These are phyloP conservation scores for Taurulus bubalis DNA, from an alignment of 2,113 vertebrate genomes.

Conservation along the genomic window DNA sequence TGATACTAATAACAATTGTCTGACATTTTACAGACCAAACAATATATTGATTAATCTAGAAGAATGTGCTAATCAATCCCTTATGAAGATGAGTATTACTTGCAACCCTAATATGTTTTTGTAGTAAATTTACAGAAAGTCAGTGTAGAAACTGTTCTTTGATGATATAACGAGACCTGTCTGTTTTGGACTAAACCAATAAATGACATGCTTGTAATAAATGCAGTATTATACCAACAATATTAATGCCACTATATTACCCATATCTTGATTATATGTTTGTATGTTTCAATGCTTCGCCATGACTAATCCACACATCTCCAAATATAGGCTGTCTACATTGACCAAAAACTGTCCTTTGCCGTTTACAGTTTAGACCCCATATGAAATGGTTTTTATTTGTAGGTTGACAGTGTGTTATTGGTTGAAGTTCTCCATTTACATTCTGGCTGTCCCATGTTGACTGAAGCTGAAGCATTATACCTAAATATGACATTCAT, in stretches of 20 bases:
- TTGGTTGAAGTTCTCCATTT: slow-evolving; percentile 6
- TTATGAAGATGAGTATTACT: not conserved
- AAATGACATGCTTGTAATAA: not conserved
- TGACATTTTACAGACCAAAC: not conserved
- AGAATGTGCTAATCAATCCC: not conserved
- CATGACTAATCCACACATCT: not conserved
- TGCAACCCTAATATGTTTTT: not conserved
- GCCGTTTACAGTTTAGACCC: not conserved
- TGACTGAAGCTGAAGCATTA: not conserved
- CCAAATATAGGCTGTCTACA: not conserved
- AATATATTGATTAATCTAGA: not conserved
- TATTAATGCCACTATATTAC: not conserved
- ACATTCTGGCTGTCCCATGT: not conserved
- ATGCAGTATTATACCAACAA: not conserved
- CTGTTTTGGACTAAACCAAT: not conserved
- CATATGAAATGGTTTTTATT: not conserved
- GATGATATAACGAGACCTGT: not conserved
- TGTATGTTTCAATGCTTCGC: not conserved
- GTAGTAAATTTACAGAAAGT: not conserved
- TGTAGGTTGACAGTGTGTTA: not conserved
- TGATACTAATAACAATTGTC: not conserved
- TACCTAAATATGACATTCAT: not conserved
- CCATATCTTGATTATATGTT: not conserved
- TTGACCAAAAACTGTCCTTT: not conserved
- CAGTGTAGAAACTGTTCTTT: not conserved